Base-by-base conservation (phyloP, 2,797 vertebrate genomes). In the Sphenodon punctatus region DNA sequence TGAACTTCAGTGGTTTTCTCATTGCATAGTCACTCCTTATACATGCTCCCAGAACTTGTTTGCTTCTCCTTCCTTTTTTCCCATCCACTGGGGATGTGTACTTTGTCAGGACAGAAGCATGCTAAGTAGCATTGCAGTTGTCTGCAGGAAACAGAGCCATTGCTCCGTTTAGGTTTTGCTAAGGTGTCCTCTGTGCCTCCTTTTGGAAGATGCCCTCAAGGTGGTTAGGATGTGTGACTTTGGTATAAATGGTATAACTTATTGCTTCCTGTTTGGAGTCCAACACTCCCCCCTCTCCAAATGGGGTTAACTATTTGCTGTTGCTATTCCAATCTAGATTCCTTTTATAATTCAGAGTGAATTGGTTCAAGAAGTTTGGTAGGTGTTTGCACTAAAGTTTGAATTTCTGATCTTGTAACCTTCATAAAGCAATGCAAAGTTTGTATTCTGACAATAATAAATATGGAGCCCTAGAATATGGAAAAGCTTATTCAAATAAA, bases 131-230 rank as follows among this genome's bases (percentile, higher is more conserved):
- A n/a, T n/a, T n/a, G n/a, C n/a, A n/a, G n/a, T n/a, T n/a, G n/a
- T n/a, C n/a, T n/a, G n/a, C n/a, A n/a, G n/a, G n/a, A 36, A 0
- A 49, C 23, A 53, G 10, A 61, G 5, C 41, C 17, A 14, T 60
- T 74, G 10, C 72, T 78, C 66, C 43, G 53, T 39, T 67, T 78
- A 71, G 68, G 11, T 68, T 87, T 79, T 86, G 16, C 79, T 86
- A 79, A 25, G 14, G 1, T 79, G 22, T 39, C 49, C 91, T 67
- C 41, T 70, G 30, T 59, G 87, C 27, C n/a, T 87, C 67, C 43
- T 2, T 73, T 8, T 84, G 64, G 39, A 3, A 8, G 12, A 77
- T 56, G n/a, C 43, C 8, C 59, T 22, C 67, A 60, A 78, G 71
- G 36, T 63, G 3, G 23, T 65, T 87, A 23, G 34, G 27, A 25